phyloP scores from a whole-genome alignment of 2,113 vertebrate species.

The Chamaetylas fuelleborni region DNA sequence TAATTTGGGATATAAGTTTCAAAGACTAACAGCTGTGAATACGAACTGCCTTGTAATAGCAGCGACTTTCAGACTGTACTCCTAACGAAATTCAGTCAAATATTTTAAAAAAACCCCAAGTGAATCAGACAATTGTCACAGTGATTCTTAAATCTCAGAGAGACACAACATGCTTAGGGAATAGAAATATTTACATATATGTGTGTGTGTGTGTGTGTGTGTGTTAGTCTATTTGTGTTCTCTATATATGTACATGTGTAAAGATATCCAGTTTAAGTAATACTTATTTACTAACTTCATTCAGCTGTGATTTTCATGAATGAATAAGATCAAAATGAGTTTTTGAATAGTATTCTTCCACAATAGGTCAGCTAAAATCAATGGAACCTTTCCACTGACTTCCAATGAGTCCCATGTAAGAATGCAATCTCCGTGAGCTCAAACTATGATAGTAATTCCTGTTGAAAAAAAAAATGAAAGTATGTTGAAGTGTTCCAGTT shows the following conservation, averaged over 20 bases:
- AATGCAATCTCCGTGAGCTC: background rate
- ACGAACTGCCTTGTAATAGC: background rate
- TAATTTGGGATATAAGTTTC: background rate
- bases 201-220: background rate
- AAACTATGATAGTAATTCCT: background rate
- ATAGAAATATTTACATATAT: background rate
- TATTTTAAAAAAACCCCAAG: background rate
- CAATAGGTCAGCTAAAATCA: background rate
- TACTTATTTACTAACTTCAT: background rate
- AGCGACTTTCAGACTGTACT: background rate
- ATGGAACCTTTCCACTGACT: background rate
- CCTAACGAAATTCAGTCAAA: background rate
- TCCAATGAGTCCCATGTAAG: background rate
- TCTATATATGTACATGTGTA: background rate
- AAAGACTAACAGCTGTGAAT: background rate
- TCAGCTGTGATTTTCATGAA: background rate
- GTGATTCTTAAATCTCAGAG: background rate
- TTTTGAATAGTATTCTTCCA: background rate
- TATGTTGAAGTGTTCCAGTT: background rate
- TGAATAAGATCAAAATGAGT: background rate
- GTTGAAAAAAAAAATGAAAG: background rate
- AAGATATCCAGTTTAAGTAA: background rate
- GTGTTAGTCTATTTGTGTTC: background rate
- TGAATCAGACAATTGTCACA: background rate
- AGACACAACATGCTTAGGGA: accelerated